phyloP scores from a whole-genome alignment of 2,888 invertebrate species.

The Zaprionus bogoriensis region DNA sequence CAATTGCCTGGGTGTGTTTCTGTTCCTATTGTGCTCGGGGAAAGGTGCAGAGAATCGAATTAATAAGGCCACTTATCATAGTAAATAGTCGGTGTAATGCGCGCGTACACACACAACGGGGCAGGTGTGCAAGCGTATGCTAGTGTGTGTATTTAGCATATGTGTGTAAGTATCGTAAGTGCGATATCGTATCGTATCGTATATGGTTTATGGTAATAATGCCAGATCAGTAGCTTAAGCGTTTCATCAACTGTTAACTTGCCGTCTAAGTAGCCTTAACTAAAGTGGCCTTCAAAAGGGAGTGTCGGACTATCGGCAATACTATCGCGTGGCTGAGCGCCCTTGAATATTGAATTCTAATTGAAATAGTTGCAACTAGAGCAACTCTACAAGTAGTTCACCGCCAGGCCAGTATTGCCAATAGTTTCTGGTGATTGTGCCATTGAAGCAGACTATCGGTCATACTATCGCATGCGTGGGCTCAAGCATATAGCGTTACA shows the following conservation, averaged over 20 bases:
- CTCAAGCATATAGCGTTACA: too few relatives aligned
- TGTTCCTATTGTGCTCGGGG: slow-evolving; percentile 8
- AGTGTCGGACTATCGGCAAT: not conserved
- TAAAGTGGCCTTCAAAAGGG: slow-evolving; percentile 24
- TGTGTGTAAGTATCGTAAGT: not conserved
- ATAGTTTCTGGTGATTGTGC: too few relatives aligned
- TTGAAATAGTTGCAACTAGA: too few relatives aligned
- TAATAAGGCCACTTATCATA: slow-evolving; percentile 67
- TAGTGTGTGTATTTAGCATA: too few relatives aligned
- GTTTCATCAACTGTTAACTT: slow-evolving; percentile 23
- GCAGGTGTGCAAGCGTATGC: too few relatives aligned
- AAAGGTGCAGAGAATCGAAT: slow-evolving; percentile 52
- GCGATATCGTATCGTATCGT: not conserved
- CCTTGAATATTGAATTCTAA: too few relatives aligned
- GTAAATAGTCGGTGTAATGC: slow-evolving; percentile 58
- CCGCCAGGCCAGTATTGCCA: too few relatives aligned
- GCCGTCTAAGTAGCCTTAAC: slow-evolving; percentile 26
- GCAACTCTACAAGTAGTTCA: too few relatives aligned
- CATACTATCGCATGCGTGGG: too few relatives aligned
- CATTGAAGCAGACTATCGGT: too few relatives aligned
- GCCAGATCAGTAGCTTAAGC: slow-evolving; percentile 6
- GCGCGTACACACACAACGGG: slow-evolving; percentile 35
- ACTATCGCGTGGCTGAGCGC: too few relatives aligned
- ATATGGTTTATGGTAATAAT: slow-evolving; percentile 1
- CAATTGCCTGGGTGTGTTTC: slow-evolving; percentile 11